These are phyloP conservation scores for Balanococcus diminutus DNA, from an alignment of 2,888 invertebrate species.

Conservation along the genomic window DNA sequence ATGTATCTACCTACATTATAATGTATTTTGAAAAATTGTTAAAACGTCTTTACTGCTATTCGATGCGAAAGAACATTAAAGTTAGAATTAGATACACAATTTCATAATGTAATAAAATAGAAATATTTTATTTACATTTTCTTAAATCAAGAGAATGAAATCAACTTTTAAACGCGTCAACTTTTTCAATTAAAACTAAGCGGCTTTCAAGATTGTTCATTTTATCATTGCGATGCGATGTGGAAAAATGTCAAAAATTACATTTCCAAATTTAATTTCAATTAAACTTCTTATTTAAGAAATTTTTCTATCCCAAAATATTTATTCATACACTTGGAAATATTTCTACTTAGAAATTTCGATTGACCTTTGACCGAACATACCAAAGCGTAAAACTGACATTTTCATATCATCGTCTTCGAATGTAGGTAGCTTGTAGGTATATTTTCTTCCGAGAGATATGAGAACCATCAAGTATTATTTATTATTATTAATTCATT, in stretches of 20 bases:
- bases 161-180: neutral
- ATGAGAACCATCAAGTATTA: neutral
- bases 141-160: neutral
- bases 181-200: constrained; percentile 5
- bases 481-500: constrained; percentile 19
- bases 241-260: neutral
- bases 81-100: neutral
- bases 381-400: neutral
- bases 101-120: neutral
- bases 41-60: constrained; percentile 11
- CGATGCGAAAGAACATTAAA: neutral
- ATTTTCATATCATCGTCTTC: neutral
- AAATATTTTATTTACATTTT: constrained; percentile 26
- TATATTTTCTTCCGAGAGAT: neutral
- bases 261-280: neutral
- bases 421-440: neutral
- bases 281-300: neutral
- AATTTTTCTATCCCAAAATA: neutral
- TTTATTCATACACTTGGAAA: too few relatives aligned
- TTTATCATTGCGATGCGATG: neutral
- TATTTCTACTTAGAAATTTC: neutral
- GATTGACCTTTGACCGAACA: neutral
- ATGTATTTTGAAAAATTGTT: neutral
- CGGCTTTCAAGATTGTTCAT: constrained; percentile 4
- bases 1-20: too few relatives aligned